Conservation (phyloP, 92 coral and sea anemone species). For the Parazoanthus atlanticus region DNA sequence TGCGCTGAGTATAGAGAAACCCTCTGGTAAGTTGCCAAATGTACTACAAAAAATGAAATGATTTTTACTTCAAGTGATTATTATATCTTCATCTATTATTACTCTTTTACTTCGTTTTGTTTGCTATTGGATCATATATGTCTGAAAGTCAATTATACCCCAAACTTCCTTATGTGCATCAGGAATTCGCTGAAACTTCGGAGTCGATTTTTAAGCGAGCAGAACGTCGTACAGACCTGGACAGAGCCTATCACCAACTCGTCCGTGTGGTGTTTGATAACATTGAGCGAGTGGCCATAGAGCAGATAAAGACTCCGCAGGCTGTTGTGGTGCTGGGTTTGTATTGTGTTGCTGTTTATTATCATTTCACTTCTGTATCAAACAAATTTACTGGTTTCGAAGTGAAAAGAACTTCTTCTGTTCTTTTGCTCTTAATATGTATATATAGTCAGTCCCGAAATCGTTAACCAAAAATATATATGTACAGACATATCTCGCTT, state of each 20-base stretch:
- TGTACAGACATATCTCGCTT: too few relatives aligned
- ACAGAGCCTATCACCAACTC: slow-evolving; percentile 83
- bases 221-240: slow-evolving; percentile 97
- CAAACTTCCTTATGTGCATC: background rate
- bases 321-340: slow-evolving; percentile 93
- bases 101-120: background rate
- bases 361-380: too few relatives aligned
- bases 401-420: too few relatives aligned
- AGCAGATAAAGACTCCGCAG: slow-evolving; percentile 87
- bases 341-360: background rate
- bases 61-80: too few relatives aligned
- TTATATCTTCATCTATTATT: background rate
- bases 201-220: slow-evolving; percentile 92
- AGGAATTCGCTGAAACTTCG: slow-evolving; percentile 95
- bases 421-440: too few relatives aligned
- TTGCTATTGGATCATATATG: background rate
- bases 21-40: too few relatives aligned
- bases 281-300: slow-evolving; percentile 91
- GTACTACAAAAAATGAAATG: too few relatives aligned
- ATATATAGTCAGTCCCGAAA: too few relatives aligned
- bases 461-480: too few relatives aligned
- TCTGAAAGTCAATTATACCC: background rate
- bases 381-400: too few relatives aligned
- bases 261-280: slow-evolving; percentile 85
- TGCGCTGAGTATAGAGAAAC: too few relatives aligned